Evolutionary conservation across 2,113 vertebrate species (phyloP).

Genomic region (mouse (Mus musculus)): GRCm39 chr1:77051501-77052000

Average conservation of each 20-base stretch:
- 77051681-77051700: constrained; percentile 69
- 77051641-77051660: not conserved
- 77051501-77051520: constrained; percentile 68
- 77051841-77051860: constrained; percentile 43
- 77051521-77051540: constrained; percentile 28
- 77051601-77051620: constrained; percentile 57
- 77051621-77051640: not conserved
- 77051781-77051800: constrained; percentile 61
- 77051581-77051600: constrained; percentile 61
- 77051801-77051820: constrained; percentile 73
- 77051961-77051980: constrained; percentile 38
- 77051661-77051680: constrained; percentile 43
- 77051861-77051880: no score
- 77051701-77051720: not conserved
- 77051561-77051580: constrained; percentile 78
- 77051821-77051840: constrained; percentile 76
- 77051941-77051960: constrained; percentile 41
- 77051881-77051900: not conserved
- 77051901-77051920: constrained; percentile 59
- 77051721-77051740: not conserved
- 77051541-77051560: constrained; percentile 81
- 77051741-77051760: not conserved
- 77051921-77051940: constrained; percentile 73
- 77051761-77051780: constrained; percentile 41
- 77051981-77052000: constrained; percentile 70